A percentile compares a stretch with the other conserved stretches of the same genome.
Conservation (phyloP, 2,888 invertebrate species). For the Himalopsyche kuldschensis region DNA sequence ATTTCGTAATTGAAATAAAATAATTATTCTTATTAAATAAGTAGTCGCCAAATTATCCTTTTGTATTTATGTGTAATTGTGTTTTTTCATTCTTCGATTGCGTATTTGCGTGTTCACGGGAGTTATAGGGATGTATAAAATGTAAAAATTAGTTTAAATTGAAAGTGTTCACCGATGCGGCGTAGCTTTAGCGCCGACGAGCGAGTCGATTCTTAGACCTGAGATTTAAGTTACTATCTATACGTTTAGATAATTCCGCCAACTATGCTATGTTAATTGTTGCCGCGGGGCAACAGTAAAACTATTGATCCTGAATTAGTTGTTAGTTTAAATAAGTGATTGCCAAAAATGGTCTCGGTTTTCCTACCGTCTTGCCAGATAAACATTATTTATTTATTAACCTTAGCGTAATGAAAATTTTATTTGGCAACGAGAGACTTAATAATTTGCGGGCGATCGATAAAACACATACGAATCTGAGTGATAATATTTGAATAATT, state of each 20-base stretch:
- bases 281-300: conserved; percentile 34
- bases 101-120: neutral
- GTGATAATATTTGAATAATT: conserved; percentile 32
- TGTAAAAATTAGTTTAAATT: conserved; percentile 1
- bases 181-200: conserved; percentile 7
- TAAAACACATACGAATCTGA: conserved; percentile 38
- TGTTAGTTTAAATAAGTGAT: conserved; percentile 34
- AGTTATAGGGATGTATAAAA: neutral
- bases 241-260: conserved; percentile 28
- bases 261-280: conserved; percentile 15
- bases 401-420: conserved; percentile 33
- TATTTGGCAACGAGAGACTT: conserved; percentile 37
- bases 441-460: conserved; percentile 29
- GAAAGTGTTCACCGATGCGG: conserved; percentile 18
- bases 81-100: conserved; percentile 8
- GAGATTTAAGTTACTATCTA: conserved; percentile 27
- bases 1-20: conserved; percentile 27
- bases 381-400: conserved; percentile 36
- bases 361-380: conserved; percentile 40
- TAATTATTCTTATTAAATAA: conserved; percentile 34
- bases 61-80: conserved; percentile 26
- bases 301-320: conserved; percentile 27
- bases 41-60: conserved; percentile 37
- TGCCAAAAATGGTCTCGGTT: conserved; percentile 18
- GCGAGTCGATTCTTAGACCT: neutral